These are phyloP conservation scores for Spisula solida DNA, from an alignment of 2,888 invertebrate species.

Conservation along the genomic window DNA sequence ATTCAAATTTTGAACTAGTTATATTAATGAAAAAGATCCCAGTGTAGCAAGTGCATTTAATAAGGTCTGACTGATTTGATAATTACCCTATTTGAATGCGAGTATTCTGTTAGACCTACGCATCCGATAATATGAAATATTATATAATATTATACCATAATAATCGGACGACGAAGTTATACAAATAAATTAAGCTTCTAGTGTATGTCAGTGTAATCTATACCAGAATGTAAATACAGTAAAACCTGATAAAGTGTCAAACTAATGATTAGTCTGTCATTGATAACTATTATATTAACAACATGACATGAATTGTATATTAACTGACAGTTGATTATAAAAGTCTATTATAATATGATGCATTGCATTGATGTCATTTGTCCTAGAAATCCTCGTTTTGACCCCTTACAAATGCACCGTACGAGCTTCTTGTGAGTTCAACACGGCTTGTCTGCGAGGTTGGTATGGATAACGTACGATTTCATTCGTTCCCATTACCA, in stretches of 20 bases:
- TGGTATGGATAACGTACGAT: too few species aligned
- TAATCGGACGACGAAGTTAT: not conserved
- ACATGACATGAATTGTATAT: not conserved
- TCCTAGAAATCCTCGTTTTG: too few species aligned
- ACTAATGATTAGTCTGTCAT: not conserved
- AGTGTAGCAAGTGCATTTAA: too few species aligned
- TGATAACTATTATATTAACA: not conserved
- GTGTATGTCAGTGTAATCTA: not conserved
- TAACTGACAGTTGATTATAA: not conserved
- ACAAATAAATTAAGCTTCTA: not conserved
- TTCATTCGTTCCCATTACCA: too few species aligned
- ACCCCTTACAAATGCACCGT: too few species aligned
- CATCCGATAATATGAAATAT: not conserved
- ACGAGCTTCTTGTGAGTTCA: too few species aligned
- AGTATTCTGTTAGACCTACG: not conserved
- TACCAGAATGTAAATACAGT: not conserved
- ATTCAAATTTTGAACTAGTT: too few species aligned
- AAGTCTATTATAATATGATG: too few species aligned
- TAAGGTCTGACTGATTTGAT: too few species aligned
- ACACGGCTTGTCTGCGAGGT: too few species aligned
- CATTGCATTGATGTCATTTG: too few species aligned
- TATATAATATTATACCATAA: not conserved
- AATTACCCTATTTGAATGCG: not conserved
- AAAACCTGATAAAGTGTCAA: not conserved
- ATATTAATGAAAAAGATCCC: too few species aligned